These are phyloP conservation scores for Hedya salicella DNA, from an alignment of 2,888 invertebrate species.

Conservation along the genomic window DNA sequence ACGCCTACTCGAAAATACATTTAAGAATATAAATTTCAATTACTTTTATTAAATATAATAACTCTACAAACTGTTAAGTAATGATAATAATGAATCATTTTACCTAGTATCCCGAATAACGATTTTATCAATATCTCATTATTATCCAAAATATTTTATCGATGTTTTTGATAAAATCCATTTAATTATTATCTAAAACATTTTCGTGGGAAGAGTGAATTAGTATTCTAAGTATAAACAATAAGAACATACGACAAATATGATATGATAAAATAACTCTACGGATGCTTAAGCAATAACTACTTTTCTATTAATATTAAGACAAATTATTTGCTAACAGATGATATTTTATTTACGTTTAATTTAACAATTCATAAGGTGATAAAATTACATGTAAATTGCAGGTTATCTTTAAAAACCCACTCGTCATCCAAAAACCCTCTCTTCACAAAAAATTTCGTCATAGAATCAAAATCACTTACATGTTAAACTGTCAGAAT, in stretches of 20 bases:
- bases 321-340: background rate
- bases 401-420: no score
- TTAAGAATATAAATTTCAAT: background rate
- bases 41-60: constrained; percentile 5
- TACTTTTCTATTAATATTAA: constrained; percentile 1
- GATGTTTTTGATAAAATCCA: no score
- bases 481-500: no score
- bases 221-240: background rate
- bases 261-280: constrained; percentile 8
- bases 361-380: background rate
- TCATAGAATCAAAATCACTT: no score
- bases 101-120: background rate
- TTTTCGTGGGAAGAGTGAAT: background rate
- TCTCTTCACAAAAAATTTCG: no score
- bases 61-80: constrained; percentile 1
- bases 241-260: background rate
- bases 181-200: background rate
- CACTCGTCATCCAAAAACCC: no score
- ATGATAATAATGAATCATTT: background rate
- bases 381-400: no score
- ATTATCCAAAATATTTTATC: no score
- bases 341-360: constrained; percentile 1
- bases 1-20: background rate
- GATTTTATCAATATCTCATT: no score
- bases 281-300: background rate